Percentiles rank a stretch among this genome's conserved stretches.
These are phyloP conservation scores for Danaus chrysippus DNA, from an alignment of 2,888 invertebrate species.

Conservation along the genomic window DNA sequence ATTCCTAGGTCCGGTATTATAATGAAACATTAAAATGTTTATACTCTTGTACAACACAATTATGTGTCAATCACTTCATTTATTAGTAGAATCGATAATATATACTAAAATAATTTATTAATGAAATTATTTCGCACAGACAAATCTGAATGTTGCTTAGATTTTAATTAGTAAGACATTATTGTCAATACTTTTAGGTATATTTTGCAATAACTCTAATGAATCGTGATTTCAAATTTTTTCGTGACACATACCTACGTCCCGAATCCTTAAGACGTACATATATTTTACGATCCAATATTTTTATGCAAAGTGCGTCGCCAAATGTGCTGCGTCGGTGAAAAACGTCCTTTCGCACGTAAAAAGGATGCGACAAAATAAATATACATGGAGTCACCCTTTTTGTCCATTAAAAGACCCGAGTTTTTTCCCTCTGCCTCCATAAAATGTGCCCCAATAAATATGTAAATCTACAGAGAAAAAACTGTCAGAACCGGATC, in stretches of 20 bases:
- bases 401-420: constrained; percentile 77
- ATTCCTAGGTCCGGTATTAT: not conserved
- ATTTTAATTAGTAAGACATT: too few relatives aligned
- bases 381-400: constrained; percentile 77
- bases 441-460: constrained; percentile 79
- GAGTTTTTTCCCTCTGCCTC: constrained; percentile 69
- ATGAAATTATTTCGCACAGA: too few relatives aligned
- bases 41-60: too few relatives aligned
- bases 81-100: too few relatives aligned
- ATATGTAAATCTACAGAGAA: constrained; percentile 75
- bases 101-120: too few relatives aligned
- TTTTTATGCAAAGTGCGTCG: constrained; percentile 78
- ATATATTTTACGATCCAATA: constrained; percentile 70
- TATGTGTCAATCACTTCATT: too few relatives aligned
- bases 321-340: constrained; percentile 73
- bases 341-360: constrained; percentile 75
- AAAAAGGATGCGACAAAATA: constrained; percentile 79
- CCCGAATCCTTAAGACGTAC: constrained; percentile 59
- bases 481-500: constrained; percentile 50
- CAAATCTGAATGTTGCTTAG: too few relatives aligned
- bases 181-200: too few relatives aligned
- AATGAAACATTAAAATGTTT: too few relatives aligned
- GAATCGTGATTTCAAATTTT: constrained; percentile 49
- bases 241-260: constrained; percentile 67
- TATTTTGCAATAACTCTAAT: constrained; percentile 29